phyloP scores from a whole-genome alignment of 2,113 vertebrate species.

The Lamprologus speciosus region DNA sequence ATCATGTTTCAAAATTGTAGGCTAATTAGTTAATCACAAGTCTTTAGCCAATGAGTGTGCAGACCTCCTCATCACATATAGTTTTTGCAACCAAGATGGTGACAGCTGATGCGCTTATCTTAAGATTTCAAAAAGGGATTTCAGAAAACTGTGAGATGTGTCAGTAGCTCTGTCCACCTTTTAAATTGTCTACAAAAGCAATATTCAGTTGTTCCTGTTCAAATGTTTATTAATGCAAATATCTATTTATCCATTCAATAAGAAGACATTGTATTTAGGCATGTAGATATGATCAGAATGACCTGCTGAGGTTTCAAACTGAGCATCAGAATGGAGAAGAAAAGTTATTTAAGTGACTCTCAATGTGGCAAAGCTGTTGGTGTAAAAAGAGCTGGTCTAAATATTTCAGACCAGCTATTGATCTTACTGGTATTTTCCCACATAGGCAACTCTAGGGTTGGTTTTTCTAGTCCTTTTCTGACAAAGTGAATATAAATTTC shows the following conservation, averaged over 20 bases:
- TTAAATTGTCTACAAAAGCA: background rate
- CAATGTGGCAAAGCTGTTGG: background rate
- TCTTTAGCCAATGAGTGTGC: background rate
- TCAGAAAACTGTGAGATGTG: background rate
- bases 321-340: background rate
- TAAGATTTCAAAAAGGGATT: background rate
- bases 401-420: background rate
- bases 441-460: background rate
- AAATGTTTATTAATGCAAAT: background rate
- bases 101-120: background rate
- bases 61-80: background rate
- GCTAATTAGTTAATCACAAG: background rate
- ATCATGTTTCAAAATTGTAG: fast-evolving
- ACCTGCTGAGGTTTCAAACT: background rate
- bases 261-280: background rate
- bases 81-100: background rate
- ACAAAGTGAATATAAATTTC: background rate
- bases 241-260: background rate
- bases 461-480: background rate
- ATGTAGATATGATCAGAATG: background rate
- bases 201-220: background rate
- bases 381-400: background rate
- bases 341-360: background rate
- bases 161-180: background rate
- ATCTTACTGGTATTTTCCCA: background rate